A percentile compares a stretch with the other conserved stretches of the same genome.
phyloP scores from a whole-genome alignment of 1,140 invertebrate species.

The Spodoptera frugiperda region DNA sequence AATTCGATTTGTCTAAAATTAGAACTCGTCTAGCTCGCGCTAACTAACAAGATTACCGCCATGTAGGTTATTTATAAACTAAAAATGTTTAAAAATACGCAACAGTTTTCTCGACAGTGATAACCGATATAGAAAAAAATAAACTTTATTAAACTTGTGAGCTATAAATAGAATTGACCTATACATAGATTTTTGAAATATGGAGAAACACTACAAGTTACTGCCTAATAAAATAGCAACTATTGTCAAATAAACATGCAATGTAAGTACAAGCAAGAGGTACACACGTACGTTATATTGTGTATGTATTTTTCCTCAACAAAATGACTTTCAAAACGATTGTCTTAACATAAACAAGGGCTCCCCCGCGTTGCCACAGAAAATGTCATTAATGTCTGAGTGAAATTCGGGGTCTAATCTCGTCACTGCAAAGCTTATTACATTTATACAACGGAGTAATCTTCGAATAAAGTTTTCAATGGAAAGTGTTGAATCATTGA shows the following conservation, averaged over 20 bases:
- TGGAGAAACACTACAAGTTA: too few species aligned
- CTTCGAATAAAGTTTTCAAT: constrained; percentile 86
- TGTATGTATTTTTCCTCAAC: constrained; percentile 70
- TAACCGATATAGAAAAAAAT: too few species aligned
- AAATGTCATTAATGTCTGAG: constrained; percentile 85
- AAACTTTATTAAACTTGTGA: too few species aligned
- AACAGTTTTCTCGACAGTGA: too few species aligned
- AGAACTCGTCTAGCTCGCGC: too few species aligned
- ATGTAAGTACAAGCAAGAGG: neutral
- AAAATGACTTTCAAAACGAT: constrained; percentile 85
- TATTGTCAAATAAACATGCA: neutral
- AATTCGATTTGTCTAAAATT: too few species aligned
- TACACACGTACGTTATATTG: neutral
- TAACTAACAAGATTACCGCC: too few species aligned
- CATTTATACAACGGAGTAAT: constrained; percentile 85
- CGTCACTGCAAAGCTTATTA: constrained; percentile 84
- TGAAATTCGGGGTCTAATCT: constrained; percentile 84
- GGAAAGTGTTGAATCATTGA: constrained; percentile 83
- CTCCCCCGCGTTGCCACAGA: constrained; percentile 77
- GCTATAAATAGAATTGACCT: too few species aligned
- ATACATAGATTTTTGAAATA: too few species aligned
- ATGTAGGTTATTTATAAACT: too few species aligned
- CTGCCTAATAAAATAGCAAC: neutral
- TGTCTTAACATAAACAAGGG: constrained; percentile 76
- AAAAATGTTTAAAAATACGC: too few species aligned